Base-by-base conservation (phyloP, 2,113 vertebrate species). In the Equus przewalskii region DNA sequence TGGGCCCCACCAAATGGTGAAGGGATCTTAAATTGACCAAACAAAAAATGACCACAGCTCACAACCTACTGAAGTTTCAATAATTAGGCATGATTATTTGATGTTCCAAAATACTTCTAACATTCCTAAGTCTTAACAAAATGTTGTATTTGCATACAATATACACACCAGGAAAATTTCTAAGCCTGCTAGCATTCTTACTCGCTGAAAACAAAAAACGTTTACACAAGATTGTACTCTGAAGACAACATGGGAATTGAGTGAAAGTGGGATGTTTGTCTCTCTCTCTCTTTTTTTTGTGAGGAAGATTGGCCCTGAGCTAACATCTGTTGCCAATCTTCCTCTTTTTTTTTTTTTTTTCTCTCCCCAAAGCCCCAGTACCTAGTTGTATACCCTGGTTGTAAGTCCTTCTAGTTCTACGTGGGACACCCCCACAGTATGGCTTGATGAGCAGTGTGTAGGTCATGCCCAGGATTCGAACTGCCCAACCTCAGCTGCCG, bases 91-190 rank as follows among this genome's bases (percentile, higher is more conserved):
- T 19, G 46, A 36, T 87, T 79, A 87, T 93, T 76, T 67, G 19
- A 72, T 85, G 12, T 44, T 89, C 26, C 33, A 82, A 41, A 85
- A 82, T 44, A 60, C 7, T 26, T 90, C 22, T 95, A 89, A 80
- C 18, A 65, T 79, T 79, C 96, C 22, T 26, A 72, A 90, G 44
- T 94, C 58, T 90, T 90, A 82, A 92, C 21, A 92, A 80, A 94
- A 93, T 80, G 30, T 26, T 86, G 18, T 1, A 60, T 87, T 93
- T 96, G 62, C 36, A 72, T 69, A 64, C 94, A n/a, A 64, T 46
- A 67, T 56, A 82, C 1, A 44, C 30, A 70, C 78, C 70, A 89
- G 49, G 7, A 79, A 92, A 75, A 73, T 3, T 33, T 85, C 56
- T 89, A 76, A 82, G 18, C 1, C 7, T 85, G 65, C 10, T 83